A percentile compares a stretch with the other conserved stretches of the same genome.
Conservation (phyloP, 1,140 invertebrate genomes). For the Aphelinus certus region DNA sequence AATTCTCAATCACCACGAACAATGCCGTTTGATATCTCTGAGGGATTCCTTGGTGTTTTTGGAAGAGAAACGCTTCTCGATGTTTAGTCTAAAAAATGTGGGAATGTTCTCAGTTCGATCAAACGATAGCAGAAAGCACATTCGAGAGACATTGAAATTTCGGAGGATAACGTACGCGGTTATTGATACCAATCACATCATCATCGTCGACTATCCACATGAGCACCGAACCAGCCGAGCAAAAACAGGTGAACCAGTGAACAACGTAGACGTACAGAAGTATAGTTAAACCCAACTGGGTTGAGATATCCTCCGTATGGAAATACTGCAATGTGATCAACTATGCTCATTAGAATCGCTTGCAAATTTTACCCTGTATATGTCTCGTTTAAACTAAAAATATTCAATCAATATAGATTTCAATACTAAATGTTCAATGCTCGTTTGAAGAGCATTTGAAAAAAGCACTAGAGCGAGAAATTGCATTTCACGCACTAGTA, state of each 20-base stretch:
- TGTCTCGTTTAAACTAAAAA: too few relatives aligned
- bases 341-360: neutral
- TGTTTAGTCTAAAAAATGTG: neutral
- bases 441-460: too few relatives aligned
- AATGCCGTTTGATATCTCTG: constrained; percentile 50
- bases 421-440: too few relatives aligned
- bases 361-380: neutral
- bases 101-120: too few relatives aligned
- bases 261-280: constrained; percentile 54
- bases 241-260: constrained; percentile 58
- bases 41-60: constrained; percentile 17
- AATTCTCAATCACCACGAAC: constrained; percentile 57
- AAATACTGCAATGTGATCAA: constrained; percentile 50
- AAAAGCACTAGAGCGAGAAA: too few relatives aligned
- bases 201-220: too few relatives aligned
- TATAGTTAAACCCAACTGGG: constrained; percentile 48
- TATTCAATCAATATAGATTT: too few relatives aligned
- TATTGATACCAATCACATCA: too few relatives aligned
- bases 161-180: too few relatives aligned
- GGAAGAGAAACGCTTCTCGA: constrained; percentile 8
- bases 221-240: neutral
- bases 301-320: constrained; percentile 42
- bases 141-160: too few relatives aligned
- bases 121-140: too few relatives aligned
- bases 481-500: too few relatives aligned